A percentile compares a stretch with the other conserved stretches of the same genome.
phyloP scores from a whole-genome alignment of 2,113 vertebrate genomes.

The Argyrosomus japonicus region DNA sequence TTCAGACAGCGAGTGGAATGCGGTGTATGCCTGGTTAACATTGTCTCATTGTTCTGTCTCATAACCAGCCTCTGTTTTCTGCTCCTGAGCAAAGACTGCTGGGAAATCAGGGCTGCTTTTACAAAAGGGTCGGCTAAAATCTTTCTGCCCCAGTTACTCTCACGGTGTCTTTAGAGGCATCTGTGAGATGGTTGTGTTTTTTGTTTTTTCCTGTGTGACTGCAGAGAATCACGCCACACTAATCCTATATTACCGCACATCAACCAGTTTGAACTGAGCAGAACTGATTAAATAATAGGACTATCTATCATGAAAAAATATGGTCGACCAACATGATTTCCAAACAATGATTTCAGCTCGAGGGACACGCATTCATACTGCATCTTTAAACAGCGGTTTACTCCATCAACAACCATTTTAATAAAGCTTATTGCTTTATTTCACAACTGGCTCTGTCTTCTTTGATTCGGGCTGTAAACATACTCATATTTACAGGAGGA shows the following conservation, averaged over 20 bases:
- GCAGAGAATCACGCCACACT: background rate
- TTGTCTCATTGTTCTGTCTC: conserved; percentile 82
- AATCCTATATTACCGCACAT: background rate
- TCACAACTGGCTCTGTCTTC: conserved; percentile 34
- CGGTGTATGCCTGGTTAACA: conserved; percentile 70
- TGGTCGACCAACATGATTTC: conserved; percentile 53
- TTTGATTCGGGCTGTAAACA: conserved; percentile 37
- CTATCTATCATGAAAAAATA: conserved; percentile 18
- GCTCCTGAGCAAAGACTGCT: conserved; percentile 72
- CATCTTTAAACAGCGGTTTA: conserved; percentile 44
- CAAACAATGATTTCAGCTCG: conserved; percentile 29
- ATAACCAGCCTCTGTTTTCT: conserved; percentile 81
- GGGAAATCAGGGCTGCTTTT: conserved; percentile 68
- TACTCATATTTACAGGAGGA: conserved; percentile 30
- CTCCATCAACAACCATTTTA: conserved; percentile 45
- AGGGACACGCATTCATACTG: conserved; percentile 18
- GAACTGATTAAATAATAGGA: conserved; percentile 35
- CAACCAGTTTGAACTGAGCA: conserved; percentile 6
- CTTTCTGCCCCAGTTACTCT: conserved; percentile 70
- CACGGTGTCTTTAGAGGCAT: conserved; percentile 47
- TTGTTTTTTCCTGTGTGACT: conserved; percentile 16
- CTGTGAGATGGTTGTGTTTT: conserved; percentile 20
- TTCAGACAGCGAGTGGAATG: conserved; percentile 79
- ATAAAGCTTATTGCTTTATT: conserved; percentile 55
- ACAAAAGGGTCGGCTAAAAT: conserved; percentile 62